Evolutionary conservation across 2,888 invertebrate genomes (phyloP), one percentile per base, ranked within the genome.

Genomic region (Drosophila acutilabella): DNA sequence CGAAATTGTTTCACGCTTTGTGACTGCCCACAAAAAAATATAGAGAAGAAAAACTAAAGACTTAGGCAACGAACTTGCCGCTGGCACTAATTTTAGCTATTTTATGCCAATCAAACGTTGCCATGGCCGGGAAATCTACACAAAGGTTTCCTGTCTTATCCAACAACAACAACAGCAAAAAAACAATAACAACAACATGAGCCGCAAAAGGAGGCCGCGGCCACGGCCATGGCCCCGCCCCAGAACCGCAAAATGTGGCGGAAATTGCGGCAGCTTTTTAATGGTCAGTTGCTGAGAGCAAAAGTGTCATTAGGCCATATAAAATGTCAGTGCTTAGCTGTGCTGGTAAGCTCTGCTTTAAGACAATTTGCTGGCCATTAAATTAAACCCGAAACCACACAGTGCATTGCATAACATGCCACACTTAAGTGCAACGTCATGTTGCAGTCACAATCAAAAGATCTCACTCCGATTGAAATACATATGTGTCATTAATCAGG

Each of bases 231-330:
- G 36, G 23, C 71, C 42, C 42, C 74, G 81, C 79, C 71, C 67
- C 56, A 78, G 62, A 74, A 76, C 85, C 85, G 64, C 89, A 71
- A 51, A 74, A 52, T 20, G 57, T 47, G 62, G 47, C 62, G 89
- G 88, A 89, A 89, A 89, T 84, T 76, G 85, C 61, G 64, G 76
- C 71, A 44, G 18, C 59, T 36, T 52, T 65, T 66, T 70, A 74
- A 80, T 71, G 62, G 71, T 59, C 70, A 71, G 54, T 61, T 56
- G 67, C 72, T 54, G 86, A 88, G 88, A 89, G 89, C 84, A 87
- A 89, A 89, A 85, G 84, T 89, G 85, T 74, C 89, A 89, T 85
- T 85, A 89, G 71, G 56, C 67, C 66, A 64, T 45, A 56, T 40
- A 40, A 79, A 78, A 78, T 78, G 64, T 13, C 54, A 53, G 71